Conservation (phyloP, 2,888 invertebrate genomes). For the Gastracanthus pulcherrimus region DNA sequence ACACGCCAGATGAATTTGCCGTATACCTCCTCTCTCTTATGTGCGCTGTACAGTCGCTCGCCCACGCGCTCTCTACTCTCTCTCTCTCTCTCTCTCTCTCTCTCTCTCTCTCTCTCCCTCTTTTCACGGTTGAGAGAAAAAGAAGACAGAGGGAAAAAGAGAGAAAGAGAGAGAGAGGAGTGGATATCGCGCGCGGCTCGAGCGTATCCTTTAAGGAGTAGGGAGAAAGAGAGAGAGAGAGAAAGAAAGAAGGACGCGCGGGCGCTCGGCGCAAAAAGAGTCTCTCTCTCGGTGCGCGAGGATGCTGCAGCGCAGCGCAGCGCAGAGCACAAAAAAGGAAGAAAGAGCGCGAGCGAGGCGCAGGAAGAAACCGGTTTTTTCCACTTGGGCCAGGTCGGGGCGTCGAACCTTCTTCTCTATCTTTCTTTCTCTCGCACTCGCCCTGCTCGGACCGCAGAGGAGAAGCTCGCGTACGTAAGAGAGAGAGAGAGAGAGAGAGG, state of each 20-base stretch:
- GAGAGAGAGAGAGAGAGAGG: conserved; percentile 5
- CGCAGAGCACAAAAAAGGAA: conserved; percentile 70
- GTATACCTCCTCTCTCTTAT: not conserved
- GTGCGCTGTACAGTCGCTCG: conserved; percentile 66
- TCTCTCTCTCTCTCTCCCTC: conserved; percentile 36
- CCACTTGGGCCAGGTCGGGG: conserved; percentile 78
- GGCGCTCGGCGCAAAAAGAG: conserved; percentile 57
- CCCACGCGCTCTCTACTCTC: conserved; percentile 63
- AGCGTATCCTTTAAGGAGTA: too few relatives aligned
- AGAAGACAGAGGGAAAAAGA: conserved; percentile 48
- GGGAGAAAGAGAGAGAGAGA: conserved; percentile 52
- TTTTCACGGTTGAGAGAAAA: conserved; percentile 36
- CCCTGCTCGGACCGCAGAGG: too few relatives aligned
- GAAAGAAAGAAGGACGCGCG: conserved; percentile 22
- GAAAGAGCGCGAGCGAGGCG: conserved; percentile 59
- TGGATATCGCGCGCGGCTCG: conserved; percentile 19
- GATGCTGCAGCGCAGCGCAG: conserved; percentile 63
- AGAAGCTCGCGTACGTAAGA: not conserved
- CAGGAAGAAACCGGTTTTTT: conserved; percentile 78
- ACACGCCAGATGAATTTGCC: conserved; percentile 72
- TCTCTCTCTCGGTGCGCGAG: conserved; percentile 65
- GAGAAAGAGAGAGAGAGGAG: conserved; percentile 47
- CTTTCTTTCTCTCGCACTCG: not conserved
- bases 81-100: conserved; percentile 8
- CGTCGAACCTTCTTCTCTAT: conserved; percentile 74